phyloP scores from a whole-genome alignment of 64 coral and sea anemone species.

The Actinia tenebrosa region DNA sequence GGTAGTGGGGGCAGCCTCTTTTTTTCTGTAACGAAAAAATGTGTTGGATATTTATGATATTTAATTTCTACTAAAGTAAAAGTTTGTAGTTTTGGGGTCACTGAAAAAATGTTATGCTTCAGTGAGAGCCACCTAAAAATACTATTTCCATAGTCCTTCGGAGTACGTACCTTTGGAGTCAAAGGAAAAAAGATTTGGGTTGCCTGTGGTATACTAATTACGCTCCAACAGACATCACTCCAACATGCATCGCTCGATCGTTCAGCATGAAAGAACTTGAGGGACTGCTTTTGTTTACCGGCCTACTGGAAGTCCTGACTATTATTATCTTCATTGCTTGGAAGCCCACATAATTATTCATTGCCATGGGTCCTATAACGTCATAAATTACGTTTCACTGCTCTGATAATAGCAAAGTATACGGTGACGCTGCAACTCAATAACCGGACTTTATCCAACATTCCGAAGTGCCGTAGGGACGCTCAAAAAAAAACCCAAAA shows the following conservation, averaged over 20 bases:
- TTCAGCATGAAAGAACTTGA: not conserved
- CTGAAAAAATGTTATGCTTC: no score
- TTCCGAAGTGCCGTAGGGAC: not conserved
- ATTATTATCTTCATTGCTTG: not conserved
- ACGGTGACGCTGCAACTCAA: not conserved
- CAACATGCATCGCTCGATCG: no score
- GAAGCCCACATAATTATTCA: conserved; percentile 9
- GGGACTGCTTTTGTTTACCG: not conserved
- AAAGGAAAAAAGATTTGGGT: not conserved
- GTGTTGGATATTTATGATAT: no score
- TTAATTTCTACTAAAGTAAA: no score
- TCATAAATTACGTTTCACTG: not conserved
- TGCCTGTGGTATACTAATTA: not conserved
- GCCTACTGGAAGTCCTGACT: not conserved
- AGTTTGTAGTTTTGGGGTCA: no score
- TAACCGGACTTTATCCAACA: not conserved
- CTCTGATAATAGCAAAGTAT: not conserved
- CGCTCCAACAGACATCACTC: no score
- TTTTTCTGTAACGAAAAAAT: no score
- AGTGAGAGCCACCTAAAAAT: no score
- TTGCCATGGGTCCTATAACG: not conserved
- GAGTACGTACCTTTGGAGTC: no score
- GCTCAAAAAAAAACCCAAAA: not conserved
- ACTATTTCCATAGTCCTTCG: no score
- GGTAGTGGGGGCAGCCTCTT: no score